Percentiles rank a stretch among this genome's conserved stretches.
phyloP scores from a whole-genome alignment of 2,797 vertebrate genomes.

The Fundulus diaphanus region DNA sequence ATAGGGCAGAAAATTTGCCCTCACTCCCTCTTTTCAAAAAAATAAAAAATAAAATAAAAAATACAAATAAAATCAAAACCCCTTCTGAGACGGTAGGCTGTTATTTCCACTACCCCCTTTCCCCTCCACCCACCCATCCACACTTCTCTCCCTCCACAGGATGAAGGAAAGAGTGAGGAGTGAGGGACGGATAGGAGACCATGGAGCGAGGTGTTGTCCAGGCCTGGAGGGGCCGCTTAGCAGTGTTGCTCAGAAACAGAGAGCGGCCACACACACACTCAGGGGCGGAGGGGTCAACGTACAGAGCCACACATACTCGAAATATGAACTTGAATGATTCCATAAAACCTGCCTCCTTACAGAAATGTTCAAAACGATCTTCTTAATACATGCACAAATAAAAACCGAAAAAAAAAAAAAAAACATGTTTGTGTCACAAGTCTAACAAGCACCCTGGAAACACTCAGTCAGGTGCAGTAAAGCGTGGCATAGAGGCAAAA shows the following conservation, averaged over 20 bases:
- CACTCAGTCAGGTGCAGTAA: conserved; percentile 82
- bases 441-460: conserved; percentile 73
- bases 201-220: conserved; percentile 75
- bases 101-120: conserved; percentile 80
- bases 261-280: conserved; percentile 49
- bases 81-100: conserved; percentile 79
- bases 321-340: conserved; percentile 20
- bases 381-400: conserved; percentile 30
- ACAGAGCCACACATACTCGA: conserved; percentile 45
- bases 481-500: conserved; percentile 71
- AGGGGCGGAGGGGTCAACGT: conserved; percentile 55
- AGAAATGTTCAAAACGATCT: conserved; percentile 21
- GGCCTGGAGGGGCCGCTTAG: conserved; percentile 79
- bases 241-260: conserved; percentile 80
- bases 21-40: neutral
- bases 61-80: conserved; percentile 44
- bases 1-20: neutral
- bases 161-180: conserved; percentile 82
- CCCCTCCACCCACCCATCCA: conserved; percentile 43
- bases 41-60: too few species aligned
- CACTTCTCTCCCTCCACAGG: conserved; percentile 73
- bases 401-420: conserved; percentile 29
- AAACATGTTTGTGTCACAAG: conserved; percentile 19
- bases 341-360: conserved; percentile 17
- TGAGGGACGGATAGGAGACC: conserved; percentile 73